phyloP scores from a whole-genome alignment of 2,113 vertebrate genomes.

The Coptodon rendalli region DNA sequence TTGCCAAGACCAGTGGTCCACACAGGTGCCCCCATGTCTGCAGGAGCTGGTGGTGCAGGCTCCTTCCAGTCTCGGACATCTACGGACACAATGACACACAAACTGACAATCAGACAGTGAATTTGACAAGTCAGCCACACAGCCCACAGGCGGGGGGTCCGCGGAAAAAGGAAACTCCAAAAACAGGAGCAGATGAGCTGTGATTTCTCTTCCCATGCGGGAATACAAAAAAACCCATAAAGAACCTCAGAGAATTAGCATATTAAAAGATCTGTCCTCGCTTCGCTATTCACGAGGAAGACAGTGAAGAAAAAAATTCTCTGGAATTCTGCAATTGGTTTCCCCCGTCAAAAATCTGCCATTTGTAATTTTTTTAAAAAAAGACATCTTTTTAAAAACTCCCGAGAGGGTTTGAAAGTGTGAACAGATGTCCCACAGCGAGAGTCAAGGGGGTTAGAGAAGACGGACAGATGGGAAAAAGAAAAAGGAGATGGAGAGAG shows the following conservation, averaged over 20 bases:
- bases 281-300: conserved; percentile 36
- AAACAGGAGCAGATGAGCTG: conserved; percentile 29
- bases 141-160: background rate
- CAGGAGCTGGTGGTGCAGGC: conserved; percentile 83
- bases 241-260: conserved; percentile 58
- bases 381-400: conserved; percentile 29
- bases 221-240: conserved; percentile 33
- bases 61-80: conserved; percentile 90
- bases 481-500: background rate
- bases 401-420: conserved; percentile 12
- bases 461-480: conserved; percentile 35
- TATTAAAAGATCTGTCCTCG: conserved; percentile 62
- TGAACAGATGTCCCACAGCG: conserved; percentile 53
- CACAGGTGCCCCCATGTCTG: conserved; percentile 86
- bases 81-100: conserved; percentile 57
- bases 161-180: background rate
- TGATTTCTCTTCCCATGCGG: conserved; percentile 12
- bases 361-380: conserved; percentile 9
- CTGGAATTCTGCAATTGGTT: conserved; percentile 27
- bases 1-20: conserved; percentile 95
- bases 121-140: conserved; percentile 28
- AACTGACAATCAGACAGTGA: conserved; percentile 36
- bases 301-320: conserved; percentile 15
- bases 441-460: conserved; percentile 25
- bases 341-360: conserved; percentile 38